phyloP scores from a whole-genome alignment of 2,888 invertebrate species.

The Ptilodon capucinus region DNA sequence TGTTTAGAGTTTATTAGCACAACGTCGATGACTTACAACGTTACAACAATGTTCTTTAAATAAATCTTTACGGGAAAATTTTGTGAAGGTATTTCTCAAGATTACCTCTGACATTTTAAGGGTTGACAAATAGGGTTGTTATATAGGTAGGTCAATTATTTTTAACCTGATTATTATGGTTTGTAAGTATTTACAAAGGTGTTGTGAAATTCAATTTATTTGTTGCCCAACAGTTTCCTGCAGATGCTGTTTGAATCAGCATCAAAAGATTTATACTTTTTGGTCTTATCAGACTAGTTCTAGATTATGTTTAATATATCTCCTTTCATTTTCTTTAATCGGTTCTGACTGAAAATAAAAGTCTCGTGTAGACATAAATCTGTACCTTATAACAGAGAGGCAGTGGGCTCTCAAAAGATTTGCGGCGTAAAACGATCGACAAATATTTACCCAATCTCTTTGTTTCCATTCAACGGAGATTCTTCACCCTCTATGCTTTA shows the following conservation, averaged over 20 bases:
- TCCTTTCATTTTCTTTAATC: background rate
- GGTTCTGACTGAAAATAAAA: slow-evolving; percentile 6
- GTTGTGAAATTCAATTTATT: too few relatives aligned
- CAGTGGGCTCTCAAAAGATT: slow-evolving; percentile 57
- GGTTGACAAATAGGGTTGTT: background rate
- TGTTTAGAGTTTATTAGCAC: slow-evolving; percentile 31
- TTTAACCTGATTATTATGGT: background rate
- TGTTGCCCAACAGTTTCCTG: too few relatives aligned
- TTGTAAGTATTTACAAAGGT: too few relatives aligned
- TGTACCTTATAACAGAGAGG: slow-evolving; percentile 33
- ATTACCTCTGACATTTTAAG: background rate
- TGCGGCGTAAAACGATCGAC: slow-evolving; percentile 48
- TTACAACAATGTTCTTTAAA: background rate
- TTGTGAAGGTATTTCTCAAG: background rate
- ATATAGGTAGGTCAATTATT: background rate
- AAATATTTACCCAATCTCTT: slow-evolving; percentile 65
- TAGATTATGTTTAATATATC: background rate
- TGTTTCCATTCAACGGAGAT: slow-evolving; percentile 43
- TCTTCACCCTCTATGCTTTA: slow-evolving; percentile 9
- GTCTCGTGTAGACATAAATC: slow-evolving; percentile 29
- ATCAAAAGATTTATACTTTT: too few relatives aligned
- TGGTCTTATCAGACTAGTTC: too few relatives aligned
- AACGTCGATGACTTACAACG: background rate
- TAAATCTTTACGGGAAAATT: background rate
- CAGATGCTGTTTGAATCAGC: too few relatives aligned